Base-by-base conservation (phyloP, 2,797 vertebrate genomes). In the Hybognathus amarus region DNA sequence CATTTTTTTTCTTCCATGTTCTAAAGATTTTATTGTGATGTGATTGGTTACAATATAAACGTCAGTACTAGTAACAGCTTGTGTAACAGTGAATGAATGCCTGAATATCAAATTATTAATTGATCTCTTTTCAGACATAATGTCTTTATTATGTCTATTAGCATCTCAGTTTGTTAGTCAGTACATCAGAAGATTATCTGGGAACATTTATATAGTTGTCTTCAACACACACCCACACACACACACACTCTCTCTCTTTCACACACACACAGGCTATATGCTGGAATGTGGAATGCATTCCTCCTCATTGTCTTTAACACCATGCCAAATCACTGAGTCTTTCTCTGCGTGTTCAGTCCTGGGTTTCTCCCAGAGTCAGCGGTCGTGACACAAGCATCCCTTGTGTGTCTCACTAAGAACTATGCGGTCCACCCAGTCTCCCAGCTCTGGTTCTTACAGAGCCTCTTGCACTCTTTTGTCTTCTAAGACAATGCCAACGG, bases 281-380 rank as follows among this genome's bases (percentile, higher is more conserved):
- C 30, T 42, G 71, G 45, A 76, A 75, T 74, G 77, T 61, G 78
- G 13, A 10, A 42, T 63, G 54, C 42, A 70, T 70, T 76, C n/a
- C 54, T 81, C 71, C 18, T 64, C 88, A 88, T 93, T 93, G 92
- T 94, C 91, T 93, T 87, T 85, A 88, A 87, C 76, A 92, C 91
- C 94, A 91, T 94, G 93, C 86, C 90, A 92, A 94, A 94, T 95
- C 80, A 93, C 89, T 90, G 91, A 90, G 91, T 91, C 92, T 90
- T 91, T 92, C 88, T 64, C 20, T 87, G 83, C 86, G 87, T 93
- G 91, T 83, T 90, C 90, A 86, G 38, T 63, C 33, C 66, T 50
- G 75, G 56, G 92, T 94, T 93, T 94, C 90, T 92, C 92, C 91
- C 89, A 86, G 54, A 75, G 92, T 93, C 93, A 93, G 90, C 89